A percentile compares a stretch with the other conserved stretches of the same genome.
These are phyloP conservation scores for Erythrocercus mccallii DNA, from an alignment of 2,113 vertebrate species.

Conservation along the genomic window DNA sequence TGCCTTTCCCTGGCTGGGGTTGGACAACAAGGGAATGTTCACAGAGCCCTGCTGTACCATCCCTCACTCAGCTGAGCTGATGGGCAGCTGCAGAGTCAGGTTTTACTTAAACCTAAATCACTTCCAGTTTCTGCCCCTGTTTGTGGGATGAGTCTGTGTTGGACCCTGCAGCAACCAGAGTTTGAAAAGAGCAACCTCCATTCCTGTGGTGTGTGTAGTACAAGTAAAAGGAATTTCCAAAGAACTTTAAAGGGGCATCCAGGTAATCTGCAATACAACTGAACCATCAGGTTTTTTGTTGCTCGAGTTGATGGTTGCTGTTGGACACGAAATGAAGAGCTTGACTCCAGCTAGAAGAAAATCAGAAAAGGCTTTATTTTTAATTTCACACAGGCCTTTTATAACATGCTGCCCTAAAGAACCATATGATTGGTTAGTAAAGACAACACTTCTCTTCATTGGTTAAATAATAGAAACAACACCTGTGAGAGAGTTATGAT, in stretches of 20 bases:
- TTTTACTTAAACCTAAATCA: neutral
- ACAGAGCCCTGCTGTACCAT: neutral
- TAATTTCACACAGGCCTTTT: too few relatives aligned
- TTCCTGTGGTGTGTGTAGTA: neutral
- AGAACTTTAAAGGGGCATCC: neutral
- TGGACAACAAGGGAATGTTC: neutral
- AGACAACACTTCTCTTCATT: too few relatives aligned
- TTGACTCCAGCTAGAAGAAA: too few relatives aligned
- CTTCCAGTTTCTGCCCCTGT: neutral
- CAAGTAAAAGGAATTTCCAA: neutral
- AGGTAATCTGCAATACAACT: neutral
- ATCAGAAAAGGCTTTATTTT: too few relatives aligned
- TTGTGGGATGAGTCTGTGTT: neutral
- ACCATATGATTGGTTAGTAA: too few relatives aligned
- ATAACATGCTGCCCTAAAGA: too few relatives aligned
- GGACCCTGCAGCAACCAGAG: neutral
- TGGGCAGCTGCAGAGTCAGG: neutral
- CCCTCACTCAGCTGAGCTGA: rapidly evolving
- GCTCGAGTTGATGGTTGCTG: neutral
- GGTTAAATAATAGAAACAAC: too few relatives aligned
- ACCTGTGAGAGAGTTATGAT: too few relatives aligned
- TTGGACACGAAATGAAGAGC: too few relatives aligned
- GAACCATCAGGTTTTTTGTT: neutral
- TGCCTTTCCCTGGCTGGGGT: neutral
- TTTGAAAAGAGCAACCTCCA: neutral